Conservation (phyloP, 2,888 invertebrate species). For the Tridacna gigas region DNA sequence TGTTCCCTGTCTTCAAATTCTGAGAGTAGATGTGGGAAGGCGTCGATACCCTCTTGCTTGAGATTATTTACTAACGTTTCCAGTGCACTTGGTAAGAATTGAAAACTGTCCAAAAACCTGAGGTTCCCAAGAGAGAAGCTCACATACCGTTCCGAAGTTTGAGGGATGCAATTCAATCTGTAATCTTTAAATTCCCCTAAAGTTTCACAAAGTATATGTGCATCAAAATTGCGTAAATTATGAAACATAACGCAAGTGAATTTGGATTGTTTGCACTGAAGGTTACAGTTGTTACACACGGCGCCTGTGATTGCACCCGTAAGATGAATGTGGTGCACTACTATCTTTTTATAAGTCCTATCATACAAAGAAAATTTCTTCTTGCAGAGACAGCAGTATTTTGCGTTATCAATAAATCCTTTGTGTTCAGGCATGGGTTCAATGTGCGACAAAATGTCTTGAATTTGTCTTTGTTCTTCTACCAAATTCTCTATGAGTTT, state of each 20-base stretch:
- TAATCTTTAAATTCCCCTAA: constrained; percentile 16
- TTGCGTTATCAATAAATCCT: constrained; percentile 11
- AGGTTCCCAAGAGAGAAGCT: constrained; percentile 38
- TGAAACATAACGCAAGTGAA: constrained; percentile 38
- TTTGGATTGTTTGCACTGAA: constrained; percentile 10
- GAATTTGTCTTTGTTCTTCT: constrained; percentile 44
- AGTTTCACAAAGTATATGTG: constrained; percentile 34
- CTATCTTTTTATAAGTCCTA: not conserved
- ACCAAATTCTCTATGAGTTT: constrained; percentile 46
- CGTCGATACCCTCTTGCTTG: not conserved
- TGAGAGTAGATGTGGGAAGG: constrained; percentile 1
- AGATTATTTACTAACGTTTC: constrained; percentile 39
- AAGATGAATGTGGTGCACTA: constrained; percentile 25
- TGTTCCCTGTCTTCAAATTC: constrained; percentile 15
- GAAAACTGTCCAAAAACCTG: constrained; percentile 45
- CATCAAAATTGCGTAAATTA: constrained; percentile 42
- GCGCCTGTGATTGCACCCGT: constrained; percentile 15
- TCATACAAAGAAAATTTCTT: constrained; percentile 7
- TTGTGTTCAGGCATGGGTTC: constrained; percentile 42
- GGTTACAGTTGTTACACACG: constrained; percentile 22
- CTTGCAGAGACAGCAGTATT: constrained; percentile 23
- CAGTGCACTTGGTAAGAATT: constrained; percentile 39
- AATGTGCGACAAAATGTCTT: constrained; percentile 35
- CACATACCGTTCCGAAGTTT: constrained; percentile 53
- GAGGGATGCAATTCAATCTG: constrained; percentile 29